Conservation (phyloP, 2,113 vertebrate species). For the Oxyura jamaicensis region DNA sequence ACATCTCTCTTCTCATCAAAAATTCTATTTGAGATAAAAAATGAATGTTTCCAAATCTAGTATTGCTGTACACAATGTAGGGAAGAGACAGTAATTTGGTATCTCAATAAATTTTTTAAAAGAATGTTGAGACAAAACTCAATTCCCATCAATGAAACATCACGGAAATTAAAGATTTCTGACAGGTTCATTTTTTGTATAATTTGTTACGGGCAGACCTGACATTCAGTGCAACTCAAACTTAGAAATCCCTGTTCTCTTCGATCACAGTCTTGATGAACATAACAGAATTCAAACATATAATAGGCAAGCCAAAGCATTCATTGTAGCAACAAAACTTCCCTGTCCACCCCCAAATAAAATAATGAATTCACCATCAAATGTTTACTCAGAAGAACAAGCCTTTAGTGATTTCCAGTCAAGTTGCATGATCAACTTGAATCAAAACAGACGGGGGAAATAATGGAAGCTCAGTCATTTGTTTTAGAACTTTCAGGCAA, state of each 20-base stretch:
- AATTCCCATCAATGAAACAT: neutral
- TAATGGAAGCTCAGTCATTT: neutral
- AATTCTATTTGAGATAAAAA: constrained; percentile 47
- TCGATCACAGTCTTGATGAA: neutral
- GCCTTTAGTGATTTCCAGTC: neutral
- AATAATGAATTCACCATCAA: neutral
- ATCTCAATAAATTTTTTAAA: neutral
- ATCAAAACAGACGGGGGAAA: neutral
- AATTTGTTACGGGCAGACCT: neutral
- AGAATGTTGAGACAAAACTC: neutral
- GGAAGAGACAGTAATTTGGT: neutral
- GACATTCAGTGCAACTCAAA: neutral
- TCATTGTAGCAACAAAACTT: neutral
- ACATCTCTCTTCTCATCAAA: neutral
- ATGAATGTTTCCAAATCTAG: neutral
- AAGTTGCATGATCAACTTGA: neutral
- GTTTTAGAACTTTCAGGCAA: neutral
- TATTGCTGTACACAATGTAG: neutral
- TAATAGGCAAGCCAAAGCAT: neutral
- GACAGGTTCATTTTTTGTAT: neutral
- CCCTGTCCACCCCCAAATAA: neutral
- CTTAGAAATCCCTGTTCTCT: neutral
- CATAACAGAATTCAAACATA: neutral
- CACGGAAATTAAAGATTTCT: neutral
- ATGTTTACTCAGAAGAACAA: neutral